Evolutionary conservation across 2,113 vertebrate genomes (phyloP), one percentile per base, ranked within the genome.

Genomic region (Pagrus major): DNA sequence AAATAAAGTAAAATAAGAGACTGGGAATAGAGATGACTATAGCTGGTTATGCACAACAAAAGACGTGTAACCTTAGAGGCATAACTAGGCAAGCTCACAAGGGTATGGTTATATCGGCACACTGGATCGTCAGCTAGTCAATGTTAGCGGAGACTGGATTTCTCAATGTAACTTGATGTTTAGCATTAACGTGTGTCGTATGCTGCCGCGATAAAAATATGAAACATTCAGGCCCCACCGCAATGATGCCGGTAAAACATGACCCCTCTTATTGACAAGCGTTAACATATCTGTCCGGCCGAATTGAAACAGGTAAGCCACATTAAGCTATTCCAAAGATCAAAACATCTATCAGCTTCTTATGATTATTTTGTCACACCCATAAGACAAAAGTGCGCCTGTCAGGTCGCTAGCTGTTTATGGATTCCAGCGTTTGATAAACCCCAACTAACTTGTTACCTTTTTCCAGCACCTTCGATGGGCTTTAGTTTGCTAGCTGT

Each of bases 21-120:
- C 6, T 4, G 3, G 2, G 2, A 11, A 27, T 0, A 31, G 0
- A 33, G 12, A 7, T 5, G 0, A 14, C 5, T 33, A 16, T 4
- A 3, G 15, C 3, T 12, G 18, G 27, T 52, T 14, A 44, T 4
- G 0, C 2, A 35, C 52, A 72, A 2, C 4, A 35, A 4, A 12
- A 18, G n/a, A 18, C 1, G 18, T 14, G 12, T 16, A 7, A 23
- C 9, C 6, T 4, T 27, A 0, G 3, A 58, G 9, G 20, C 5
- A 37, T 2, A 25, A 0, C 10, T 21, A 0, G 9, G 0, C 5
- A 29, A 27, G 44, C 14, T 29, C 5, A 12, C 9, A 51, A 23
- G 1, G 15, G 31, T 16, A 33, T 33, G 12, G 10, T 52, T 23
- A 9, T 11, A 12, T 21, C 9, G 9, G 20, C 39, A 35, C 6